Base-by-base conservation (phyloP, 2,113 vertebrate genomes). In the Bujurquina vittata region DNA sequence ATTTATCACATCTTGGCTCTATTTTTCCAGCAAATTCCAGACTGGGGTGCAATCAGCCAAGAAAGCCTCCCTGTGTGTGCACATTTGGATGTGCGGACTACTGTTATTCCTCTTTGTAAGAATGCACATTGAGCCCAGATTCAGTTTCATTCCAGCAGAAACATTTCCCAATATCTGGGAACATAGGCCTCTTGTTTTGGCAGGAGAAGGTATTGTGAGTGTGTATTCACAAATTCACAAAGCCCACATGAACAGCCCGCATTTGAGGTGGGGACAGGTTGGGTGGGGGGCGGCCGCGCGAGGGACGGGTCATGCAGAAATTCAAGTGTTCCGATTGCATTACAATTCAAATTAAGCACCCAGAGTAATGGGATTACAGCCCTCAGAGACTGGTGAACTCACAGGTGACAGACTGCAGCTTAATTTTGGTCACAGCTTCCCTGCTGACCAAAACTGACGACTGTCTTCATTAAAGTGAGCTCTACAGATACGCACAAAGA, bases 21-120 rank as follows among this genome's bases (percentile, higher is more conserved):
- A 97, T 97, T 97, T 98, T 98, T 96, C 96, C 96, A 96, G 95
- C 91, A 96, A 97, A 99, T 98, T 98, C 97, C 96, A 96, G 93
- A 63, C 82, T 95, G 94, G 96, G 96, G 96, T 94, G 96, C 96
- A 98, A 97, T 97, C 96, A 97, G 96, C 96, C 97, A 97, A 96
- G 89, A 91, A 88, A 80, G 60, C 88, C 91, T 88, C 87, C 90
- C 87, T 74, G 17, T 84, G 77, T 65, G 61, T 75, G 59, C 77
- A 33, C 58, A 26, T 77, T 59, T 77, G 84, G 77, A 65, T 76
- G 67, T 84, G 43, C 75, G 35, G 23, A 40, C 57, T 77, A 77
- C 83, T 79, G 84, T 84, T 87, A 79, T 81, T 80, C 58, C 75
- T 83, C 84, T 79, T 75, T 84, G 81, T 84, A 84, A 85, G 93